Percentiles rank a stretch among this genome's conserved stretches.
phyloP scores from a whole-genome alignment of 1,140 invertebrate species.

The Ganaspis sp. region DNA sequence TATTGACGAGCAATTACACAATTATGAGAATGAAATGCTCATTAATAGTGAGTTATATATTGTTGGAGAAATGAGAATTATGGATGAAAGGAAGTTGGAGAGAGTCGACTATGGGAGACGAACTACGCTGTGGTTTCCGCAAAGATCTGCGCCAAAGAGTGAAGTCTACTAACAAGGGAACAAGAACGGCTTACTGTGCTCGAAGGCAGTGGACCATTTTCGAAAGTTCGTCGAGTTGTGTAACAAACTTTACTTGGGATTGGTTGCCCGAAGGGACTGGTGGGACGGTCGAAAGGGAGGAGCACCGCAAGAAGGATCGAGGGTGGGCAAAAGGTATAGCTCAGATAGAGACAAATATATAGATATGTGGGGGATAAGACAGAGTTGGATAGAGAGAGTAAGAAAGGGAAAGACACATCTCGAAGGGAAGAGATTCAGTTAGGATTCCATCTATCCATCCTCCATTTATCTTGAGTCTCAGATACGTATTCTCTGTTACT shows the following conservation, averaged over 20 bases:
- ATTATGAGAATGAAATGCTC: neutral
- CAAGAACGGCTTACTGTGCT: slow-evolving; percentile 67
- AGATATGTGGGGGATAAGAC: neutral
- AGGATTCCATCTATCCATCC: slow-evolving; percentile 69
- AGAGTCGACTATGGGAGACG: slow-evolving; percentile 7
- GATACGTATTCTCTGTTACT: slow-evolving; percentile 66
- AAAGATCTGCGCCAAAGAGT: slow-evolving; percentile 60
- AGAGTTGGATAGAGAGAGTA: neutral
- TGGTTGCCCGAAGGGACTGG: slow-evolving; percentile 73
- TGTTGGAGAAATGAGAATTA: slow-evolving; percentile 33
- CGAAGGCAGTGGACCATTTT: slow-evolving; percentile 72
- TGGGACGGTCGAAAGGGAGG: slow-evolving; percentile 63
- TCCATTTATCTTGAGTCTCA: slow-evolving; percentile 61
- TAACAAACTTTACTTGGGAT: slow-evolving; percentile 76
- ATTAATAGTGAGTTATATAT: neutral
- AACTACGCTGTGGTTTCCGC: slow-evolving; percentile 61
- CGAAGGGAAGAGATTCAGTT: slow-evolving; percentile 70
- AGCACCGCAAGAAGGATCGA: slow-evolving; percentile 48
- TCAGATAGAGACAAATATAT: slow-evolving; percentile 41
- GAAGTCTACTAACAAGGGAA: slow-evolving; percentile 64
- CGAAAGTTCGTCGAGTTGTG: slow-evolving; percentile 74
- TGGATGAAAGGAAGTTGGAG: slow-evolving; percentile 19
- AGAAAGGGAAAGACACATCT: slow-evolving; percentile 34
- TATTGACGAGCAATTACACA: too few relatives aligned
- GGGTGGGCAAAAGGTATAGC: slow-evolving; percentile 36